Evolutionary conservation across 1,140 invertebrate species (phyloP).

Genomic region (Episyrphus balteatus): DNA sequence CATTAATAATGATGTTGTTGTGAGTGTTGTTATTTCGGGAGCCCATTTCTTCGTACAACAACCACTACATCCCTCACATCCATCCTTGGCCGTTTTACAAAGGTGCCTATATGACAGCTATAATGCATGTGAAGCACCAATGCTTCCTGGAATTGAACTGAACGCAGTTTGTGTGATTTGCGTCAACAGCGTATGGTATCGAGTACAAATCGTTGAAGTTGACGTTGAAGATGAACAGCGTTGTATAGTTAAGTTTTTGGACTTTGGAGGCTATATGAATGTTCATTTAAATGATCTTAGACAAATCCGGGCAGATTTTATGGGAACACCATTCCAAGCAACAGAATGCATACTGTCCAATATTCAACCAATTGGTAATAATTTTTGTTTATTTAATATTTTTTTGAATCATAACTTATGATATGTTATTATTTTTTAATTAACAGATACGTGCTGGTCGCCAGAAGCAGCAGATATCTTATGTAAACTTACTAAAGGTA

Average conservation of each 20-base stretch:
- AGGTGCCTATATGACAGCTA: conserved; percentile 60
- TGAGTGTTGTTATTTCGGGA: conserved; percentile 73
- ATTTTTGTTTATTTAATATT: conserved; percentile 3
- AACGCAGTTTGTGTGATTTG: conserved; percentile 82
- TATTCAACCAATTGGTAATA: conserved; percentile 69
- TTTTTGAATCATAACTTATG: conserved; percentile 8
- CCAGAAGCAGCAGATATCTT: conserved; percentile 63
- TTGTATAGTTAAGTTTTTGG: conserved; percentile 79
- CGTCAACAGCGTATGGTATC: conserved; percentile 74
- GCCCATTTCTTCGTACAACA: conserved; percentile 84
- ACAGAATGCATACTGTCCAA: conserved; percentile 86
- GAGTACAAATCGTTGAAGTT: conserved; percentile 67
- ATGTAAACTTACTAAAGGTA: conserved; percentile 61
- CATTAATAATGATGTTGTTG: conserved; percentile 83
- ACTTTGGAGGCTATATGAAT: conserved; percentile 83
- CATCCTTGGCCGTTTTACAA: conserved; percentile 64
- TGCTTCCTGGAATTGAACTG: conserved; percentile 52
- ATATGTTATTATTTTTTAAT: conserved; percentile 4
- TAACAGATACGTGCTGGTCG: conserved; percentile 49
- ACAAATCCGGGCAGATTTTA: conserved; percentile 85
- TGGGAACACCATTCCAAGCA: conserved; percentile 90
- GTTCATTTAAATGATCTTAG: conserved; percentile 63
- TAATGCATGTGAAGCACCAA: conserved; percentile 48
- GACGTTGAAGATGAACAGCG: conserved; percentile 50
- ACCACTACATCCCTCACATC: conserved; percentile 84